Conservation (phyloP, 2,797 vertebrate genomes). For the Pseudopleuronectes americanus region DNA sequence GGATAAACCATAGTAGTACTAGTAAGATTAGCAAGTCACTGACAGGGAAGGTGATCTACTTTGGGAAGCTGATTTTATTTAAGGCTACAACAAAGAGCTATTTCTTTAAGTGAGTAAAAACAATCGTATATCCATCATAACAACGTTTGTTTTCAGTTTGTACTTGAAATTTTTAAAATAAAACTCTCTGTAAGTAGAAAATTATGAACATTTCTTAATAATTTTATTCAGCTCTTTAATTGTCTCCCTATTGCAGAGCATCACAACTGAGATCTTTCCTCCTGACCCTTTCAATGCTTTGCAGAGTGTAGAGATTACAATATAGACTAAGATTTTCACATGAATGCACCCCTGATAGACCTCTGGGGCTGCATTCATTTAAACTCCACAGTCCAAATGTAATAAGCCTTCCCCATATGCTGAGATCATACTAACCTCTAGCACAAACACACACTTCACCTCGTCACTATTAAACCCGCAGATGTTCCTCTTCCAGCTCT, state of each 20-base stretch:
- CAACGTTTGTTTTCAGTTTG: conserved; percentile 5
- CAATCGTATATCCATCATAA: conserved; percentile 26
- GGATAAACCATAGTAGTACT: too few relatives aligned
- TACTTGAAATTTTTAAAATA: conserved; percentile 15
- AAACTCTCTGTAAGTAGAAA: conserved; percentile 18
- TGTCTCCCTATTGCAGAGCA: conserved; percentile 18
- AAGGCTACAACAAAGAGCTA: conserved; percentile 3
- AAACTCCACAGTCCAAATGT: conserved; percentile 32
- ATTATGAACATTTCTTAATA: neutral
- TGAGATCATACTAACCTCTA: conserved; percentile 41
- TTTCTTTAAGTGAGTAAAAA: conserved; percentile 22
- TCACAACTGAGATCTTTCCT: conserved; percentile 33
- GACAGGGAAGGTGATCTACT: conserved; percentile 14
- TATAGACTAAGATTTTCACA: conserved; percentile 43
- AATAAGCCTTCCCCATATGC: conserved; percentile 57
- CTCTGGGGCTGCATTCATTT: conserved; percentile 54
- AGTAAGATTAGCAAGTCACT: neutral
- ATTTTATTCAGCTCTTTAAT: conserved; percentile 10
- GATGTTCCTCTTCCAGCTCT: conserved; percentile 53
- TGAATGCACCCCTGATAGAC: conserved; percentile 44
- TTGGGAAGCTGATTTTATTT: conserved; percentile 11
- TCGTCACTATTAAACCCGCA: conserved; percentile 48
- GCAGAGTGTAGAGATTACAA: conserved; percentile 33
- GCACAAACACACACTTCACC: conserved; percentile 57
- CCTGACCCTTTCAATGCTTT: conserved; percentile 57